phyloP scores from a whole-genome alignment of 2,113 vertebrate genomes.

The Saguinus imperator region DNA sequence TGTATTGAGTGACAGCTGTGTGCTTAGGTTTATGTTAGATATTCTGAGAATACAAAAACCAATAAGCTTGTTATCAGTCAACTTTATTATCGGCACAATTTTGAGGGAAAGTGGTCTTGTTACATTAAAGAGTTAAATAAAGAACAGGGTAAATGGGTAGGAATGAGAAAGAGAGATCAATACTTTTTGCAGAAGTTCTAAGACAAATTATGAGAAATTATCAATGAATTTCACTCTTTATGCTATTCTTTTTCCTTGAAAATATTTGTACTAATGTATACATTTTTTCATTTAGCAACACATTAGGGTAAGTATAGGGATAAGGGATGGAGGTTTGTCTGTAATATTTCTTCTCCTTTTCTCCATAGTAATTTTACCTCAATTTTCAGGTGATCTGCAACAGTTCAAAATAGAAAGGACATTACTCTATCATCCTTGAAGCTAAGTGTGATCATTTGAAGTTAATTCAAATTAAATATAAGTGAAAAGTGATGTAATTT shows the following conservation, averaged over 20 bases:
- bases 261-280: neutral
- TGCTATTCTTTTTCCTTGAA: neutral
- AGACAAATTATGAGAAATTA: neutral
- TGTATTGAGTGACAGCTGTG: neutral
- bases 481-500: neutral
- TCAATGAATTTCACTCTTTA: neutral
- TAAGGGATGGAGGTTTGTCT: accelerated
- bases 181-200: neutral
- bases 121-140: neutral
- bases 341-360: neutral
- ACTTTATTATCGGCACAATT: neutral
- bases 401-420: neutral
- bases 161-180: neutral
- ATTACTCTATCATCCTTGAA: neutral
- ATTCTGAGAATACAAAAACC: neutral
- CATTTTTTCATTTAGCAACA: neutral
- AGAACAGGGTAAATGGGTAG: neutral
- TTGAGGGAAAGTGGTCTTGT: neutral
- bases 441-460: neutral
- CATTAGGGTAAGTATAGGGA: neutral
- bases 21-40: neutral
- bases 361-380: neutral
- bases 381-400: neutral
- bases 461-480: neutral
- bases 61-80: neutral